Percentiles rank a stretch among this genome's conserved stretches.
Evolutionary conservation across 2,888 invertebrate genomes (phyloP).

Genomic region (Ichneumoninae sp.): DNA sequence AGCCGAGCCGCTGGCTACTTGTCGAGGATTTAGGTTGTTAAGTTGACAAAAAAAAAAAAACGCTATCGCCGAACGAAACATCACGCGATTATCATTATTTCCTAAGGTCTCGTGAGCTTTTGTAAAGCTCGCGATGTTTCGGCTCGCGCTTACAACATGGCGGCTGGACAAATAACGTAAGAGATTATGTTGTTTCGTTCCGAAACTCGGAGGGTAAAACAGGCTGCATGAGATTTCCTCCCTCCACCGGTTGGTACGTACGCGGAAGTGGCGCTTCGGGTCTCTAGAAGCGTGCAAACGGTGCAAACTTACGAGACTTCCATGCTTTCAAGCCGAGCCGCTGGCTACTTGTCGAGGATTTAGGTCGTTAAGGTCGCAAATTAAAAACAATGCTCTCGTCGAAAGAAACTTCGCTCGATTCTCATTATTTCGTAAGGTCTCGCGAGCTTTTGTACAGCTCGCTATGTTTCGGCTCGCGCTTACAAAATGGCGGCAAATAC

Average conservation of each 20-base stretch:
- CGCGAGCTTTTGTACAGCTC: not conserved
- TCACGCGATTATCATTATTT: not conserved
- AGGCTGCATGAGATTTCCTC: not conserved
- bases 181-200: not conserved
- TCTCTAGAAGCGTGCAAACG: not conserved
- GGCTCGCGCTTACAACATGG: not conserved
- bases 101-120: not conserved
- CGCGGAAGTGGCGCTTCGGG: not conserved
- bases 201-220: not conserved
- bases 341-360: not conserved
- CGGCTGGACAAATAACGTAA: not conserved
- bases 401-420: not conserved
- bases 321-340: not conserved
- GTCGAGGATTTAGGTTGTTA: not conserved
- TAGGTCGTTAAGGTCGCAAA: not conserved
- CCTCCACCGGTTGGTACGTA: not conserved
- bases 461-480: not conserved
- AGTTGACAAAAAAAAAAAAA: not conserved
- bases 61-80: not conserved
- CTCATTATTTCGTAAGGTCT: not conserved
- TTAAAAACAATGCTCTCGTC: not conserved
- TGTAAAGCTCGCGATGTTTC: not conserved
- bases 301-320: not conserved
- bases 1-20: not conserved
- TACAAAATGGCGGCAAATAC: not conserved